Base-by-base conservation (phyloP, 2,888 invertebrate genomes). In the Callimorpha dominula region DNA sequence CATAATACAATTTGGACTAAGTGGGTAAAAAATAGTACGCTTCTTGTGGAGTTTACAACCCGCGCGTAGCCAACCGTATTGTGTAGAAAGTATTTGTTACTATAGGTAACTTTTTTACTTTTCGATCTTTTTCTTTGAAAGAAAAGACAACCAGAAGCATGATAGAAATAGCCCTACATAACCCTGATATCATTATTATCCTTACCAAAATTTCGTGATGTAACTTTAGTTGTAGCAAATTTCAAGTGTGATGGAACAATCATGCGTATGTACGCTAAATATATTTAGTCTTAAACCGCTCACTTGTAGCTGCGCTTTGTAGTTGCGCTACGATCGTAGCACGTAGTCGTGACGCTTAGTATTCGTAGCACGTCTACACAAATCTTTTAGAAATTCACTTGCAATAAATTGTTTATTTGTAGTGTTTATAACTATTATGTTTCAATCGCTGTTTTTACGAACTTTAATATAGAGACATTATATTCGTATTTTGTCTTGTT, bases 351-450 rank as follows among this genome's bases (percentile, higher is more conserved):
- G 67, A 69, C 74, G 71, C 80, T 89, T 90, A 88, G 90, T 84
- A 93, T 91, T 93, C 93, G 92, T 92, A 92, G 92, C 94, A 93
- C 93, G 92, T 93, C 90, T 91, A 90, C 90, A 84, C 80, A 76
- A 83, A 89, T 89, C 86, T 84, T 79, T 82, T 81, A 82, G 70
- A 78, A 83, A 81, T 82, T 81, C 81, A 80, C 82, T 82, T 68
- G 77, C 89, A 88, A 85, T 83, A 87, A 86, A 85, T 82, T 73
- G 74, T 85, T 85, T 83, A 85, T 86, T 87, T 87, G 87, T 86
- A 87, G 87, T 12, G 20, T 87, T 87, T 84, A 78, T 72, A 1
- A 57, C 11, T 3, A 17, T 52, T 17, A 17, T 5, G 52, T 0
- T 17, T 52, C 52, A n/a, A 54, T n/a, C 7, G 17, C 8, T 54